These are phyloP conservation scores for Oreochromis tanganicae DNA, from an alignment of 2,113 vertebrate species.

Conservation along the genomic window DNA sequence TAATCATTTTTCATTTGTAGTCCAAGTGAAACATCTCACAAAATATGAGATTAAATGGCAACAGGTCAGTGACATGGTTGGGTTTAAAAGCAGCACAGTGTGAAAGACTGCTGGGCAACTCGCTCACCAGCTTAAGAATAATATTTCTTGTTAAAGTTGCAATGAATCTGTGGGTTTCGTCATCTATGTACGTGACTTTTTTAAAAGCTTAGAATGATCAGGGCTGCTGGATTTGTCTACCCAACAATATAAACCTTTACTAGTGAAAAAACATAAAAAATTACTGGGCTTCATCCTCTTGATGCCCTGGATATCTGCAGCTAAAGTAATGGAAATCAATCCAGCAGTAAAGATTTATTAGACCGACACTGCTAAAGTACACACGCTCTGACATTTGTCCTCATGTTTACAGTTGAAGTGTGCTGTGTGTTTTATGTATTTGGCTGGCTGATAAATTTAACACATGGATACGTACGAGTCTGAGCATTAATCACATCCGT, in stretches of 20 bases:
- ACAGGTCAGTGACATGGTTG: neutral
- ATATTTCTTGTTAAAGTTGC: neutral
- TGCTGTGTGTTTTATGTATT: neutral
- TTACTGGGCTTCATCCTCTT: neutral
- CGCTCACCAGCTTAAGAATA: neutral
- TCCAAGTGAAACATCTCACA: neutral
- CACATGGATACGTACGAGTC: neutral
- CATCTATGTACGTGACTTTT: neutral
- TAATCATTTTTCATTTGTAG: neutral
- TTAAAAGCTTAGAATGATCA: neutral
- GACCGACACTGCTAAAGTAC: neutral
- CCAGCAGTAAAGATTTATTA: neutral
- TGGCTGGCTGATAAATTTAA: neutral
- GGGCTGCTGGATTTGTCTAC: neutral
- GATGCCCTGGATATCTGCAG: neutral
- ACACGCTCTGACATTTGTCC: neutral
- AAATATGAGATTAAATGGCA: neutral
- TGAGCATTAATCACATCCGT: conserved; percentile 6
- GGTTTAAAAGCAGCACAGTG: neutral
- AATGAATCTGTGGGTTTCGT: neutral
- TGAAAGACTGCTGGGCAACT: neutral
- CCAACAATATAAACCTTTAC: neutral
- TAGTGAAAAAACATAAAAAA: neutral
- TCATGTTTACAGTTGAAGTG: neutral
- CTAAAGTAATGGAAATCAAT: neutral